Evolutionary conservation across 2,888 invertebrate species (phyloP), one percentile per base, ranked within the genome.

Genomic region (Alviniconcha strummeri): DNA sequence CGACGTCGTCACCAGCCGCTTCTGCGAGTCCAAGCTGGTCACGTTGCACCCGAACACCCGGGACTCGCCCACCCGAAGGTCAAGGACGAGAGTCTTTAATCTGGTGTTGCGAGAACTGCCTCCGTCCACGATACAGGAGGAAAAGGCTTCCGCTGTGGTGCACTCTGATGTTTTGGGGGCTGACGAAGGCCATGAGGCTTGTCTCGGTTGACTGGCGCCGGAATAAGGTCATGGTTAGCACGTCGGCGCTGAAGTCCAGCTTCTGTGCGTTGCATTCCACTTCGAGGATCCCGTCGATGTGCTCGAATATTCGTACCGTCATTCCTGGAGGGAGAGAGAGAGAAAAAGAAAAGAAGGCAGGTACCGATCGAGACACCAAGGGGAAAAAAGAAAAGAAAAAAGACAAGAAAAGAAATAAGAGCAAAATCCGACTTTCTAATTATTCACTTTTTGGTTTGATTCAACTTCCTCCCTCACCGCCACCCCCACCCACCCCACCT

Each of bases 191-290:
- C 57, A 77, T 11, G 13, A 64, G 75, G 60, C 60, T 11, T 60
- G 13, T 8, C 36, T 36, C 36, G 36, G 36, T 15, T 76, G 60
- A 2, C 54, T 56, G 52, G 36, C 52, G 52, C 8, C 54, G 80
- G 69, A 82, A 82, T 11, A 82, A 54, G 3, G 77, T 54, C 77
- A 82, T 77, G 54, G 82, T 77, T n/a, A 82, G 56, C 5, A 82
- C 69, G 36, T 82, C 82, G 4, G 56, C 67, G 15, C 75, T 55
- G 36, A 55, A 76, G 55, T 77, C 77, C 67, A 82, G 69, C 19
- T 56, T 67, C 55, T 77, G 67, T 2, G 82, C 69, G 69, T 36
- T 55, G 55, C 82, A 82, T 36, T 77, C 55, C 7, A 82, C 77
- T 55, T 82, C 82, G 8, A 77, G 36, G 13, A 82, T 76, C 11